A percentile compares a stretch with the other conserved stretches of the same genome.
Evolutionary conservation across 2,888 invertebrate species (phyloP).

Genomic region (Meiosimyza platycephala): DNA sequence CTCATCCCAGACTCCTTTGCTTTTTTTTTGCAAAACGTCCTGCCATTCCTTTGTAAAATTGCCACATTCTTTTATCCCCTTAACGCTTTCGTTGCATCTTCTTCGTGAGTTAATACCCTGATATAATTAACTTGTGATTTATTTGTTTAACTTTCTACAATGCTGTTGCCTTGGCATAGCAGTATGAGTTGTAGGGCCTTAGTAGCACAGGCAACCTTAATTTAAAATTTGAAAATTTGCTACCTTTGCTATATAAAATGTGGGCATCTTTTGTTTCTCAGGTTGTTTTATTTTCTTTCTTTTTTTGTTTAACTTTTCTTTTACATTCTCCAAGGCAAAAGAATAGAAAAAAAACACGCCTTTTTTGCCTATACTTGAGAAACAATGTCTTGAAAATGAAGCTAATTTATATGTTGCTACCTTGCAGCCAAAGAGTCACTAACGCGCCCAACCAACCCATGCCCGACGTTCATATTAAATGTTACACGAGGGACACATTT

Average conservation of each 20-base stretch:
- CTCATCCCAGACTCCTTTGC: too few species aligned
- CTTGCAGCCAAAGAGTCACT: background rate
- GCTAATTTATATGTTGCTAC: conserved; percentile 60
- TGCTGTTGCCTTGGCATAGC: conserved; percentile 6
- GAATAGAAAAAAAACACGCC: background rate
- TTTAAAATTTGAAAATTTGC: background rate
- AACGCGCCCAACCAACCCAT: background rate
- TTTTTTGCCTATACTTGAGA: conserved; percentile 24
- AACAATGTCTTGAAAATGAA: conserved; percentile 61
- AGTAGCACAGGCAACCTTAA: conserved; percentile 7
- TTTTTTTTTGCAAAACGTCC: background rate
- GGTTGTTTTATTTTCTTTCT: background rate
- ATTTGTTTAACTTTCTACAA: conserved; percentile 59
- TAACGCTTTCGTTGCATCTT: background rate
- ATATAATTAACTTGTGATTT: conserved; percentile 65
- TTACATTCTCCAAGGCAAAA: background rate
- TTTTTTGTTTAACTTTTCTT: background rate
- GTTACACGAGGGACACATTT: conserved; percentile 68
- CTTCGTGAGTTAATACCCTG: conserved; percentile 58
- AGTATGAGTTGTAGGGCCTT: background rate
- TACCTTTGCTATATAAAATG: too few species aligned
- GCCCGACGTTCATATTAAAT: conserved; percentile 64
- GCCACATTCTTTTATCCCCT: too few species aligned
- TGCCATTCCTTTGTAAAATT: too few species aligned
- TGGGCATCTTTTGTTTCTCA: too few species aligned